phyloP scores from a whole-genome alignment of 1,140 invertebrate species.

The Aphaenogaster ashmeadi region DNA sequence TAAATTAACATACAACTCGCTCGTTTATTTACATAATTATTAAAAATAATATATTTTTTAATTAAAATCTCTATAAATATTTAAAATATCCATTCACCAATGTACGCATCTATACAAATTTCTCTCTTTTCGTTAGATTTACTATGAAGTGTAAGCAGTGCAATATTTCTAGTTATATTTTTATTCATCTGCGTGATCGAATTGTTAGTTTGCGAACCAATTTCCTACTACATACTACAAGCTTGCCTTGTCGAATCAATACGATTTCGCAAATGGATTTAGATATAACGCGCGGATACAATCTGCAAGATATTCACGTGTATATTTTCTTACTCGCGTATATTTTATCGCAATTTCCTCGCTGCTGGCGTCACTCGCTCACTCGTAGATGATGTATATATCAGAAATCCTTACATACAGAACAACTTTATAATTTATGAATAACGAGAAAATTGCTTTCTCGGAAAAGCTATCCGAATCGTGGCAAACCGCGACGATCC shows the following conservation, averaged over 20 bases:
- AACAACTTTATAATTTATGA: conserved; percentile 33
- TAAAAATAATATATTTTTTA: not conserved
- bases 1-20: not conserved
- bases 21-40: not conserved
- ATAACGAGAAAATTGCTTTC: conserved; percentile 9
- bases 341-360: conserved; percentile 13
- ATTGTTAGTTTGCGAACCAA: not conserved
- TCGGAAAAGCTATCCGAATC: not conserved
- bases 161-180: not conserved
- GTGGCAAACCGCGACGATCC: not conserved
- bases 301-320: not conserved
- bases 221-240: conserved; percentile 10
- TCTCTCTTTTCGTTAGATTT: not conserved
- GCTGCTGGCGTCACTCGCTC: not conserved
- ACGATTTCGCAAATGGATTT: conserved; percentile 17
- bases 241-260: not conserved
- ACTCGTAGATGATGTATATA: not conserved
- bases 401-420: not conserved
- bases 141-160: not conserved
- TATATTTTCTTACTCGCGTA: not conserved
- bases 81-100: not conserved
- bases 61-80: not conserved
- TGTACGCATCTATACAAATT: not conserved
- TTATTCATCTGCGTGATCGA: not conserved
- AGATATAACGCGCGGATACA: conserved; percentile 1